Evolutionary conservation across 2,888 invertebrate genomes (phyloP).

Genomic region (Lithophane leautieri): DNA sequence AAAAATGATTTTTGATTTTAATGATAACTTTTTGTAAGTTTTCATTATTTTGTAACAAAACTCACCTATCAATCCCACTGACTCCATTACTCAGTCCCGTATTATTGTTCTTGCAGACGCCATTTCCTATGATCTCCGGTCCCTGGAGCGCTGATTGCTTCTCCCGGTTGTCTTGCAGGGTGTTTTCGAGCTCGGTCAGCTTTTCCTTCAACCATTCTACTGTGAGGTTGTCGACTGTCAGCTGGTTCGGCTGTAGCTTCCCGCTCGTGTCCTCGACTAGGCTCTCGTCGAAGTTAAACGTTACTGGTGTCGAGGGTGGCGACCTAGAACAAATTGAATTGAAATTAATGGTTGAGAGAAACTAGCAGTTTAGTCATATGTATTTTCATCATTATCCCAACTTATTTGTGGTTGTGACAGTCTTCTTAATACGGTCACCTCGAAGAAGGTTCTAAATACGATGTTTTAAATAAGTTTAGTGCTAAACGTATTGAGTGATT

Average conservation of each 20-base stretch:
- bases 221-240: constrained; percentile 98
- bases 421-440: background rate
- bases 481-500: background rate
- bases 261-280: constrained; percentile 97
- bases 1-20: background rate
- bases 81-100: constrained; percentile 88
- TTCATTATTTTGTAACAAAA: background rate
- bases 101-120: constrained; percentile 88
- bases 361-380: background rate
- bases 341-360: background rate
- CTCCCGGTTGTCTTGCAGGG: constrained; percentile 95
- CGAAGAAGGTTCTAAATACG: background rate
- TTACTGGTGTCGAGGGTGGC: constrained; percentile 93
- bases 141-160: constrained; percentile 91
- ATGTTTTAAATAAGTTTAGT: background rate
- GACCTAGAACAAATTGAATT: constrained; percentile 91
- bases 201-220: constrained; percentile 96
- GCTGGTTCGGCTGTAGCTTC: constrained; percentile 95
- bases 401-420: background rate
- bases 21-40: background rate
- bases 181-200: constrained; percentile 94
- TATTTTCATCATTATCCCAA: too few species aligned
- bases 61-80: constrained; percentile 89
- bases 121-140: constrained; percentile 88
- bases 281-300: constrained; percentile 96